Evolutionary conservation across 2,113 vertebrate species (phyloP).

Genomic region (Grantiella picta): DNA sequence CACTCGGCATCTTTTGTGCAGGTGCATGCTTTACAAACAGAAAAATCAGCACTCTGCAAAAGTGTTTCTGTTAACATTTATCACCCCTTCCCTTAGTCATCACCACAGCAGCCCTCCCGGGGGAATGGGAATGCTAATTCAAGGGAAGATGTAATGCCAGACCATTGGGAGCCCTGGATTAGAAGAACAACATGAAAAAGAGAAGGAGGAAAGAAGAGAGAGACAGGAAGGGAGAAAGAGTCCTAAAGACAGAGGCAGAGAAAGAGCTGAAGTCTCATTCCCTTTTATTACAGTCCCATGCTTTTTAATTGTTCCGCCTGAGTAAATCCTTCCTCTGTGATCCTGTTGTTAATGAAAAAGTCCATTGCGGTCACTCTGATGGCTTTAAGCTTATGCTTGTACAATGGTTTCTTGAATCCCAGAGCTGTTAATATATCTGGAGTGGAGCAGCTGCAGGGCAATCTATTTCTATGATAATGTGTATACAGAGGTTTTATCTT

Average conservation of each 20-base stretch:
- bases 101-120: conserved; percentile 26
- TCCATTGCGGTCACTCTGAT: conserved; percentile 40
- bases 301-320: conserved; percentile 56
- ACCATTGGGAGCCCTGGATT: conserved; percentile 22
- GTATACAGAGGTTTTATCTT: not conserved
- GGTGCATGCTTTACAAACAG: conserved; percentile 68
- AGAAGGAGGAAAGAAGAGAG: not conserved
- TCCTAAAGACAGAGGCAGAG: not conserved
- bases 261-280: conserved; percentile 19
- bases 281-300: conserved; percentile 42
- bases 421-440: conserved; percentile 55
- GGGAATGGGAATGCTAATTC: conserved; percentile 66
- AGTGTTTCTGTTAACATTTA: conserved; percentile 76
- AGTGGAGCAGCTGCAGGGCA: conserved; percentile 53
- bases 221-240: not conserved
- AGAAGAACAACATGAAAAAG: not conserved
- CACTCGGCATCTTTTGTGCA: conserved; percentile 68
- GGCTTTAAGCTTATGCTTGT: conserved; percentile 52
- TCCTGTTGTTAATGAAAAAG: conserved; percentile 59
- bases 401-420: conserved; percentile 52
- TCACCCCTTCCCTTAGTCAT: conserved; percentile 74
- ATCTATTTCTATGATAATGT: conserved; percentile 65
- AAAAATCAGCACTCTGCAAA: conserved; percentile 75
- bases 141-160: conserved; percentile 61
- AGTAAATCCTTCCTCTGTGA: conserved; percentile 49